Percentiles rank a stretch among this genome's conserved stretches.
phyloP scores from a whole-genome alignment of 2,797 vertebrate species.

The Lagorchestes hirsutus region DNA sequence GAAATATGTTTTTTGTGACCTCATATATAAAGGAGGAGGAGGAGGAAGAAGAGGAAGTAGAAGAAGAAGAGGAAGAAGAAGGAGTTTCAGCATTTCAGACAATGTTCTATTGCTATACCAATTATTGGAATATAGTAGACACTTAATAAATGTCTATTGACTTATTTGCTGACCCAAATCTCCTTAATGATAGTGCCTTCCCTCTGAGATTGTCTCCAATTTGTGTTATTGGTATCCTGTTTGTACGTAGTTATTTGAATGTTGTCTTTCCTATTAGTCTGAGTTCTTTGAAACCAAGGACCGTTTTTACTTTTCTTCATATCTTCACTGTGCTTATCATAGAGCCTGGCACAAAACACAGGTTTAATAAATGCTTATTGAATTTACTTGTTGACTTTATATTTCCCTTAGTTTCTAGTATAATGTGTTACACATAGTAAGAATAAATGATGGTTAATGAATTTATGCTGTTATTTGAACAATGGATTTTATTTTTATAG shows the following conservation, averaged over 20 bases:
- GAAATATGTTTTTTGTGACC: background rate
- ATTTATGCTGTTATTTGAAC: background rate
- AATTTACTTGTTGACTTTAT: background rate
- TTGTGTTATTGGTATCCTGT: background rate
- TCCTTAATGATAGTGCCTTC: background rate
- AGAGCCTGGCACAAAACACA: background rate
- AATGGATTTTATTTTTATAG: background rate
- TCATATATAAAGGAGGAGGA: background rate
- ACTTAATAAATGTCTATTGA: background rate
- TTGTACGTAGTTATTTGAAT: background rate
- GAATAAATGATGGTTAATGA: background rate
- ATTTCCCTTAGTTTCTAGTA: background rate
- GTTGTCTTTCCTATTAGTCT: background rate
- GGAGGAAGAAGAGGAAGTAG: no score
- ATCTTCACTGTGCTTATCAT: background rate
- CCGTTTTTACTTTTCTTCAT: background rate
- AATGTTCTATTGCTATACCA: background rate
- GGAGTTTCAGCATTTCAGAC: background rate
- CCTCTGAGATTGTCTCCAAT: background rate
- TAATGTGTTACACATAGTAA: background rate
- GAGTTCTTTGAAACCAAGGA: background rate
- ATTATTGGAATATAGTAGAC: background rate
- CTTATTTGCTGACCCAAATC: background rate
- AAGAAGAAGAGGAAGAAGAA: no score
- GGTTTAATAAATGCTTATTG: background rate